phyloP scores from a whole-genome alignment of 2,113 vertebrate species.

The Brachyhypopomus gauderio region DNA sequence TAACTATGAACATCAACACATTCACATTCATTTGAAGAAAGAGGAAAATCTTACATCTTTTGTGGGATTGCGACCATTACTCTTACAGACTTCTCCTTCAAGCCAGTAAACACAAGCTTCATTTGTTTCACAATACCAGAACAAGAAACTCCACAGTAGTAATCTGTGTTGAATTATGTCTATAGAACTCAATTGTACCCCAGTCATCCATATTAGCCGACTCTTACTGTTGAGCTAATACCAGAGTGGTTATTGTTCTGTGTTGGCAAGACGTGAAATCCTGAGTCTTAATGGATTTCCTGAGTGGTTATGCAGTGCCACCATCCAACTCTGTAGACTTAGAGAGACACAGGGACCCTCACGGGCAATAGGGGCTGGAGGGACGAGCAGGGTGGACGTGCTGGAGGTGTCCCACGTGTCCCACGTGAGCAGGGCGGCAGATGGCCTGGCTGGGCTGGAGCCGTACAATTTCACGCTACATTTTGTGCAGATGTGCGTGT shows the following conservation, averaged over 20 bases:
- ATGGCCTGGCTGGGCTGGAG: conserved; percentile 81
- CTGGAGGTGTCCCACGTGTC: conserved; percentile 35
- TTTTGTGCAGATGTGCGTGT: conserved; percentile 89
- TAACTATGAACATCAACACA: conserved; percentile 28
- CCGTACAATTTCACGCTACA: conserved; percentile 91
- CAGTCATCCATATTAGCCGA: neutral
- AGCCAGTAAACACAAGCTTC: conserved; percentile 12
- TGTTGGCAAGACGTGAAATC: neutral
- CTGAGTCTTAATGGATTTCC: too few relatives aligned
- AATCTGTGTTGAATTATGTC: conserved; percentile 27
- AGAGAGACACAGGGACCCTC: conserved; percentile 7
- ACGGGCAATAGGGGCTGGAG: too few relatives aligned
- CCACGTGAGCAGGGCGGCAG: conserved; percentile 74
- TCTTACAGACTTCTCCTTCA: neutral
- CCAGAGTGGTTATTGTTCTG: neutral
- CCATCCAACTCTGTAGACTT: neutral
- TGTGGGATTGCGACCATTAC: conserved; percentile 19
- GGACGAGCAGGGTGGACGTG: conserved; percentile 7
- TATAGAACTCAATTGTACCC: neutral
- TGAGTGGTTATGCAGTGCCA: conserved; percentile 5
- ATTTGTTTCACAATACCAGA: neutral
- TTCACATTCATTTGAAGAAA: conserved; percentile 4
- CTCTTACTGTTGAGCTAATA: neutral
- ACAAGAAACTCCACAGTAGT: conserved; percentile 8
- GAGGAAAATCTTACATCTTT: neutral